Evolutionary conservation across 2,888 invertebrate genomes (phyloP).

Genomic region (Ganaspis brasiliensis): DNA sequence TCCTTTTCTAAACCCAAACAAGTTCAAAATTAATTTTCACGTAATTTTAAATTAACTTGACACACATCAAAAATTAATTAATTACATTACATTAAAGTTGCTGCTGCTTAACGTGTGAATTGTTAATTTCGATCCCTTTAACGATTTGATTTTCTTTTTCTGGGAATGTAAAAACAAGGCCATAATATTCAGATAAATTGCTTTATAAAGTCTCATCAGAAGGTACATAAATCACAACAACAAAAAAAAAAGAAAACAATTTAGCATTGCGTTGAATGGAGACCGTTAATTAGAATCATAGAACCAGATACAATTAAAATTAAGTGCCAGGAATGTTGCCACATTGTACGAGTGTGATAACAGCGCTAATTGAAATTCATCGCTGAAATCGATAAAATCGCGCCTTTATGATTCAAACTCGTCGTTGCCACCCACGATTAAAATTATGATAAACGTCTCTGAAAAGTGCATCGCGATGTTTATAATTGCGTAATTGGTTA

Average conservation of each 20-base stretch:
- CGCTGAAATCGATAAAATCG: not conserved
- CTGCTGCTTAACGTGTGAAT: not conserved
- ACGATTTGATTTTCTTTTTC: no score
- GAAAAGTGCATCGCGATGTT: constrained; percentile 4
- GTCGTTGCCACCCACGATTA: constrained; percentile 10
- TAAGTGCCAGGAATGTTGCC: not conserved
- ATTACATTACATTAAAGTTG: no score
- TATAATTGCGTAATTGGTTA: constrained; percentile 19
- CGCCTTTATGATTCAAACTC: not conserved
- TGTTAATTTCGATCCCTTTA: not conserved
- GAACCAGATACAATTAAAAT: not conserved
- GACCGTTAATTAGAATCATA: not conserved
- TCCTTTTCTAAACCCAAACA: not conserved
- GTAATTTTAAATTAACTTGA: no score
- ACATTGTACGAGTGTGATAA: not conserved
- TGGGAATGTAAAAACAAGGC: no score
- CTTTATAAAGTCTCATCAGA: no score
- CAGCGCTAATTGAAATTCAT: not conserved
- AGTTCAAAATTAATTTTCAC: no score
- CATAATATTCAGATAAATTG: no score
- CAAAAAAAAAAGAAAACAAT: no score
- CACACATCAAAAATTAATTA: no score
- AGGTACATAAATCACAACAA: no score
- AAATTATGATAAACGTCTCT: constrained; percentile 37
- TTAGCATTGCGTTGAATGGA: not conserved